Evolutionary conservation across 2,888 invertebrate genomes (phyloP), one percentile per base, ranked within the genome.

Genomic region (Caenorhabditis sp.): DNA sequence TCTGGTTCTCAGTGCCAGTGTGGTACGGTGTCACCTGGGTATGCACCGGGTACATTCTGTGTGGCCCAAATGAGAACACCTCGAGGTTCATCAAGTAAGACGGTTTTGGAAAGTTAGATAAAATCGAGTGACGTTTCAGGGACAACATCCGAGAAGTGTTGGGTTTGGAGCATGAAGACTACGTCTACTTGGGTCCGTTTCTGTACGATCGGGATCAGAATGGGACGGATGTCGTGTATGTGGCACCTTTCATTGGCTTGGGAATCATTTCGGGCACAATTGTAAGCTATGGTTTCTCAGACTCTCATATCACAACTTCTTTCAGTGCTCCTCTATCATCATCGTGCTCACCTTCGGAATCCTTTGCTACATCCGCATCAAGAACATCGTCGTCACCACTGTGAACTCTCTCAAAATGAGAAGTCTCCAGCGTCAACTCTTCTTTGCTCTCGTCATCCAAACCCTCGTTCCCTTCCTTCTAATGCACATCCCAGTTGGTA

Each of bases 401-500:
- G 54, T 54, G 4, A 28, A 28, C 22, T 66, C 66, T 10, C 12
- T 8, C 49, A 47, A 49, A 12, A 31, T 49, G 16, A 28, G 41
- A 12, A 56, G 41, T 8, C 72, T 72, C 24, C 72, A 72, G 31
- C 28, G 44, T 7, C 72, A 72, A 24, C 28, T 72, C 1, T 72
- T 72, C 72, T 72, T 44, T 35, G 59, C 72, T 6, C 38, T 72
- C 12, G 72, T 72, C 49, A 59, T 61, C 24, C 72, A 77, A 35
- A 77, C 77, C 6, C 49, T 69, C 22, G 61, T 77, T 19, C 77
- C 77, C 10, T 44, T 77, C 5, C 19, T 77, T 24, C 41, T 77
- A 41, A 59, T 77, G 59, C 69, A 77, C 41, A 38, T 77, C 16
- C 77, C 77, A 28, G 61, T 59, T 3, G 49, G 59, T 2, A 6